Evolutionary conservation across 2,113 vertebrate genomes (phyloP).

Genomic region (Centropristis striata): DNA sequence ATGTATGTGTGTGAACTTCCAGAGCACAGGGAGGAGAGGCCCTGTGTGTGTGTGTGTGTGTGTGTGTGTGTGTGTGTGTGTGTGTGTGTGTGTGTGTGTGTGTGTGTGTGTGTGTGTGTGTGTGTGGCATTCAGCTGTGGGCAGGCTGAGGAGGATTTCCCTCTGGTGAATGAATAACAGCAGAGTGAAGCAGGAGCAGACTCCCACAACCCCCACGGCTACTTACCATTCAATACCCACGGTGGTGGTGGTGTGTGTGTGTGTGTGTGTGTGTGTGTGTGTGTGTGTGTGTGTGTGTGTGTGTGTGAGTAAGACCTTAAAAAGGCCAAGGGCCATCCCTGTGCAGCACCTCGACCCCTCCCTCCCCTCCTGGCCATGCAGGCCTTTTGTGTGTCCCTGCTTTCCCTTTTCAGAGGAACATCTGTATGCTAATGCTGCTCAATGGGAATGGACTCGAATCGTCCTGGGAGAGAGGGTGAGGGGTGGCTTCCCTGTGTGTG

Average conservation of each 20-base stretch:
- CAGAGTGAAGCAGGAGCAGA: conserved; percentile 42
- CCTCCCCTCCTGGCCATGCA: conserved; percentile 65
- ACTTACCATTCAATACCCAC: conserved; percentile 66
- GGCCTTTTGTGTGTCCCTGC: conserved; percentile 74
- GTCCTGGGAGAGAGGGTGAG: conserved; percentile 72
- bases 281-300: conserved; percentile 18
- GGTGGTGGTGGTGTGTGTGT: conserved; percentile 17
- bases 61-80: conserved; percentile 26
- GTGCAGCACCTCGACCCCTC: conserved; percentile 55
- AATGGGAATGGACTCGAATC: conserved; percentile 65
- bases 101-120: conserved; percentile 53
- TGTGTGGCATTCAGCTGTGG: conserved; percentile 63
- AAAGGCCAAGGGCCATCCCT: conserved; percentile 78
- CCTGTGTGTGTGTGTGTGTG: no score
- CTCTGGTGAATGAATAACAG: conserved; percentile 68
- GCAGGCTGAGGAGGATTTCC: conserved; percentile 59
- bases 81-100: conserved; percentile 24
- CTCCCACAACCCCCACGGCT: conserved; percentile 65
- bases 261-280: conserved; percentile 20
- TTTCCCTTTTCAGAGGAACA: conserved; percentile 84
- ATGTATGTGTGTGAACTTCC: no score
- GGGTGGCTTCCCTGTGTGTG: conserved; percentile 42
- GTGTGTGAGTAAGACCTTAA: conserved; percentile 60
- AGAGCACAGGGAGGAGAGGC: no score
- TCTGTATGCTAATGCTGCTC: conserved; percentile 86